Percentiles rank a stretch among this genome's conserved stretches.
Evolutionary conservation across 2,113 vertebrate genomes (phyloP).

Genomic region (Clinocottus analis): DNA sequence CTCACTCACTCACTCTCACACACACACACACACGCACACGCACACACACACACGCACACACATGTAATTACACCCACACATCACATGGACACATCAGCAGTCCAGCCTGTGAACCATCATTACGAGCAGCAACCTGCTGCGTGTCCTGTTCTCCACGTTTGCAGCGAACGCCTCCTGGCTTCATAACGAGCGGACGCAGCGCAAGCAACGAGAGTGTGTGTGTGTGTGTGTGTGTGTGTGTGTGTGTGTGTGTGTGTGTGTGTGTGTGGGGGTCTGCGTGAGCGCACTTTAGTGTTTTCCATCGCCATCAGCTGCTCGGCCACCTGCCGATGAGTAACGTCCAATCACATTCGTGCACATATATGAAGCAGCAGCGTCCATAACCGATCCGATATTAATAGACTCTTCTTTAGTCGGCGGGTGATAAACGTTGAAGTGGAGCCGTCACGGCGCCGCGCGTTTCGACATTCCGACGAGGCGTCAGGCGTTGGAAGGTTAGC

Average conservation of each 20-base stretch:
- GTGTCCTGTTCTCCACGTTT: constrained; percentile 17
- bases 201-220: neutral
- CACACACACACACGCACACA: constrained; percentile 10
- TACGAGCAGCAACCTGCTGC: constrained; percentile 43
- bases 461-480: too few species aligned
- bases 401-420: too few species aligned
- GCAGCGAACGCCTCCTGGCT: constrained; percentile 26
- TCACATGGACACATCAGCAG: constrained; percentile 19
- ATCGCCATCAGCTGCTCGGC: neutral
- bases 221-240: neutral
- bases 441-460: too few species aligned
- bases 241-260: neutral
- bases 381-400: neutral
- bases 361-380: neutral
- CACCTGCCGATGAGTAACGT: neutral
- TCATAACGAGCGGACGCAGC: constrained; percentile 23
- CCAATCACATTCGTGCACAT: neutral
- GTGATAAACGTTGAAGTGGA: too few species aligned
- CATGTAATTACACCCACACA: neutral
- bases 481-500: too few species aligned
- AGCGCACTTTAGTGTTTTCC: neutral
- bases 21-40: neutral
- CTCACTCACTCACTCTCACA: constrained; percentile 9
- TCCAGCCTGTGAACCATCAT: constrained; percentile 31
- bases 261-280: too few species aligned